These are phyloP conservation scores for Takifugu ocellatus DNA, from an alignment of 2,797 vertebrate species.

Conservation along the genomic window DNA sequence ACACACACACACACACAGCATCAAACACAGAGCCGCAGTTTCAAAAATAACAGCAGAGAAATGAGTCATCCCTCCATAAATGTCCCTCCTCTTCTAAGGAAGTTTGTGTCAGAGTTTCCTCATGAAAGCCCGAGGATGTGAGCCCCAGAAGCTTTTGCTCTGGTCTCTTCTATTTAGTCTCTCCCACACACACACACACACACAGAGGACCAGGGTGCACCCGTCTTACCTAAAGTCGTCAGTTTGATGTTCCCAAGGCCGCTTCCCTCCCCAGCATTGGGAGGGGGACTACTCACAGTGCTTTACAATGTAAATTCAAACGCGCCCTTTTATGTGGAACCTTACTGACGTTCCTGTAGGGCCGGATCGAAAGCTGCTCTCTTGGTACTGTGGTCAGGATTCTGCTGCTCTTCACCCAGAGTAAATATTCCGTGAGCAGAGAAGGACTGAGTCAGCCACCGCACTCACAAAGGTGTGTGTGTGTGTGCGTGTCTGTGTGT, in stretches of 20 bases:
- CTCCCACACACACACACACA: slow-evolving; percentile 3
- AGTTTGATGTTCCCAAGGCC: slow-evolving; percentile 38
- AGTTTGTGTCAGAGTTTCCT: slow-evolving; percentile 15
- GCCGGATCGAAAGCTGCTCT: slow-evolving; percentile 48
- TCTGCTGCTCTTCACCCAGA: slow-evolving; percentile 47
- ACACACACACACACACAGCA: slow-evolving; percentile 7
- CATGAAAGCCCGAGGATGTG: slow-evolving; percentile 33
- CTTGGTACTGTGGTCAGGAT: slow-evolving; percentile 45
- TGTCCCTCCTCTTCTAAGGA: slow-evolving; percentile 9
- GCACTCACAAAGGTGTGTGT: slow-evolving; percentile 23
- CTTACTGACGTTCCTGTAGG: slow-evolving; percentile 41
- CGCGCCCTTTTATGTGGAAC: slow-evolving; percentile 42
- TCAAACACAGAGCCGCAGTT: slow-evolving; percentile 24
- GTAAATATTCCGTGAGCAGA: slow-evolving; percentile 63
- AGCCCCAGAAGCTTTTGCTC: slow-evolving; percentile 8
- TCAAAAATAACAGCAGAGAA: slow-evolving; percentile 9
- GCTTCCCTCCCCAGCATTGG: slow-evolving; percentile 31
- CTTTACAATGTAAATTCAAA: slow-evolving; percentile 53
- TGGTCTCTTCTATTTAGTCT: slow-evolving; percentile 10
- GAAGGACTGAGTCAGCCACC: slow-evolving; percentile 41
- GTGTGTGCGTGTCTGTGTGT: not conserved
- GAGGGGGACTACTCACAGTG: slow-evolving; percentile 16
- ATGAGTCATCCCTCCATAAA: not conserved
- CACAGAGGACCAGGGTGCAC: not conserved
- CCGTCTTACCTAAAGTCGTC: slow-evolving; percentile 33